Evolutionary conservation across 2,888 invertebrate genomes (phyloP).

Genomic region (Dexiosoma caninum): DNA sequence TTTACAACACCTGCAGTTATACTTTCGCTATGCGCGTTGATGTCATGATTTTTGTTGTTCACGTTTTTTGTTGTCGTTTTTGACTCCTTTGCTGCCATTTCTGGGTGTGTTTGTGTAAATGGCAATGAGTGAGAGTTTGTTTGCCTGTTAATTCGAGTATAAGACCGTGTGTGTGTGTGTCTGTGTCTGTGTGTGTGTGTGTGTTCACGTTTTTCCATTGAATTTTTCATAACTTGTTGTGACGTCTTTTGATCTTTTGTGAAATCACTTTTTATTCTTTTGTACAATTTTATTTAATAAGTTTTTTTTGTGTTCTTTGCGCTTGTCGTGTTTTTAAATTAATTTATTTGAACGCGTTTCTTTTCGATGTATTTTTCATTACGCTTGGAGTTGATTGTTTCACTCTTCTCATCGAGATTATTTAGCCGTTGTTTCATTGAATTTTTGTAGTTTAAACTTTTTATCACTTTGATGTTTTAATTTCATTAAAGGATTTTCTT

Average conservation of each 20-base stretch:
- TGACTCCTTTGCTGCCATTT: conserved; percentile 18
- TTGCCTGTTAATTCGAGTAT: neutral
- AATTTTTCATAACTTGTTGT: conserved; percentile 59
- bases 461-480: conserved; percentile 61
- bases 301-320: conserved; percentile 61
- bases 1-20: conserved; percentile 59
- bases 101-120: neutral
- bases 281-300: conserved; percentile 53
- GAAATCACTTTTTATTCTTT: conserved; percentile 57
- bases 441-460: conserved; percentile 37
- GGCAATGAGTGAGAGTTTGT: neutral
- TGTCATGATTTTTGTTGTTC: conserved; percentile 39
- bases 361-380: conserved; percentile 8
- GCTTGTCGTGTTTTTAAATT: conserved; percentile 76
- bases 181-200: neutral
- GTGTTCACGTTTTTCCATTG: neutral
- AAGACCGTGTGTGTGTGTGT: neutral
- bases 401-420: neutral
- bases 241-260: conserved; percentile 66
- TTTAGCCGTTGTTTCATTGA: neutral
- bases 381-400: conserved; percentile 29
- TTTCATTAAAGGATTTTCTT: conserved; percentile 57
- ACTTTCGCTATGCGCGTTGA: conserved; percentile 43
- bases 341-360: conserved; percentile 68
- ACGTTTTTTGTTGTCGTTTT: no score